These are phyloP conservation scores for Otolemur garnettii DNA, from an alignment of 2,113 vertebrate genomes.

Conservation along the genomic window DNA sequence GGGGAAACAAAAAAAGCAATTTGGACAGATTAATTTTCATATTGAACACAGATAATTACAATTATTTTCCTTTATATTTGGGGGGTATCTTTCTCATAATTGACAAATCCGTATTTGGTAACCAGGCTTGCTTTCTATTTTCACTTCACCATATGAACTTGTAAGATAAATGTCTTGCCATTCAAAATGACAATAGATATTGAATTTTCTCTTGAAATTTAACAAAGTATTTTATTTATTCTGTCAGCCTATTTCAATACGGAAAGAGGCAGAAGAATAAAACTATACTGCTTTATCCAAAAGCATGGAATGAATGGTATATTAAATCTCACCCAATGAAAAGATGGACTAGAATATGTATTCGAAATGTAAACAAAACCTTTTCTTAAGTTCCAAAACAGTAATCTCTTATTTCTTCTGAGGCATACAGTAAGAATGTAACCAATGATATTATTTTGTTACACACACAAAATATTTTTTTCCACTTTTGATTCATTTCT, in stretches of 20 bases:
- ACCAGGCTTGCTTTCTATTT: constrained; percentile 62
- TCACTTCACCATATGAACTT: constrained; percentile 64
- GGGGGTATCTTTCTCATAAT: constrained; percentile 24
- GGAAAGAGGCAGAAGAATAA: constrained; percentile 55
- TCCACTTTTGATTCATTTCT: neutral
- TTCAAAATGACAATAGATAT: constrained; percentile 74
- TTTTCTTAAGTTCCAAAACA: neutral
- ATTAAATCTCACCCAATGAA: constrained; percentile 46
- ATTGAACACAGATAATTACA: constrained; percentile 70
- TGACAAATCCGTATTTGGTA: constrained; percentile 75
- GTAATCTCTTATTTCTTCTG: neutral
- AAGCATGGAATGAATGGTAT: constrained; percentile 25
- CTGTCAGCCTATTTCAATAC: constrained; percentile 61
- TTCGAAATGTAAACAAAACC: neutral
- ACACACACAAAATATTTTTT: constrained; percentile 42
- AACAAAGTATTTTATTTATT: constrained; percentile 73
- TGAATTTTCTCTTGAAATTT: constrained; percentile 74
- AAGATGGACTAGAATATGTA: neutral
- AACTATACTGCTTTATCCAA: constrained; percentile 20
- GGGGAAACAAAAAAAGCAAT: constrained; percentile 51
- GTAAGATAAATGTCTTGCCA: constrained; percentile 78
- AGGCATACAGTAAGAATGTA: neutral
- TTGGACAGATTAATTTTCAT: constrained; percentile 66
- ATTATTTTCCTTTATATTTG: constrained; percentile 64
- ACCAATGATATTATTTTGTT: neutral